These are phyloP conservation scores for Ctenopoma multispine DNA, from an alignment of 2,797 vertebrate genomes.

Conservation along the genomic window DNA sequence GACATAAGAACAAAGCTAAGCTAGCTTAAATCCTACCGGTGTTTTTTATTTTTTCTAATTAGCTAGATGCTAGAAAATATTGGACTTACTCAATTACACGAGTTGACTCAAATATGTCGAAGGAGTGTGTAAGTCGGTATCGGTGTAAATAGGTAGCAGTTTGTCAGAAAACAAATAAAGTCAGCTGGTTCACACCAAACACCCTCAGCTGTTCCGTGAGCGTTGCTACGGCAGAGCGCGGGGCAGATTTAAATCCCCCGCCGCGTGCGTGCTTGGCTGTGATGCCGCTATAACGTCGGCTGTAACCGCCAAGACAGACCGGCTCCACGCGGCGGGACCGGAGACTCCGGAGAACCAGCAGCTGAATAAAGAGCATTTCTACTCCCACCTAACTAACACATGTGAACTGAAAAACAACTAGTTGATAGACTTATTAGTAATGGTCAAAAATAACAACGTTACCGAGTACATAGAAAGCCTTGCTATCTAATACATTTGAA, in stretches of 20 bases:
- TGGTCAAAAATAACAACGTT: not conserved
- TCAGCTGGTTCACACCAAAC: constrained; percentile 16
- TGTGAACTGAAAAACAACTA: not conserved
- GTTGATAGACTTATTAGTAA: too few species aligned
- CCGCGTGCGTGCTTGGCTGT: constrained; percentile 10
- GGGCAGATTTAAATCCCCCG: constrained; percentile 24
- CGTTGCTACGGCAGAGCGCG: constrained; percentile 60
- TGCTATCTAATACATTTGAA: not conserved
- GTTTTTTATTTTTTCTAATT: not conserved
- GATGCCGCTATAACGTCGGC: constrained; percentile 62
- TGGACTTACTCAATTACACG: constrained; percentile 14
- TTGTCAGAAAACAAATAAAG: not conserved
- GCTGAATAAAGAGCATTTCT: not conserved
- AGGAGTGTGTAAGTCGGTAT: not conserved
- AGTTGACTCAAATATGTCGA: not conserved
- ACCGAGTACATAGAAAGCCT: not conserved
- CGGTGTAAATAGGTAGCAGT: not conserved
- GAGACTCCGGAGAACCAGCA: not conserved
- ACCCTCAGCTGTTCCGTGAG: constrained; percentile 30
- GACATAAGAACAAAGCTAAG: not conserved
- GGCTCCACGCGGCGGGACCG: too few species aligned
- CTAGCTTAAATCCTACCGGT: not conserved
- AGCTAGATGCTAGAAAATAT: too few species aligned
- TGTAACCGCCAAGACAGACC: constrained; percentile 62
- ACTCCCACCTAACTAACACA: too few species aligned